Evolutionary conservation across 2,113 vertebrate species (phyloP), one percentile per base, ranked within the genome.

Genomic region (Ardeotis arabs): DNA sequence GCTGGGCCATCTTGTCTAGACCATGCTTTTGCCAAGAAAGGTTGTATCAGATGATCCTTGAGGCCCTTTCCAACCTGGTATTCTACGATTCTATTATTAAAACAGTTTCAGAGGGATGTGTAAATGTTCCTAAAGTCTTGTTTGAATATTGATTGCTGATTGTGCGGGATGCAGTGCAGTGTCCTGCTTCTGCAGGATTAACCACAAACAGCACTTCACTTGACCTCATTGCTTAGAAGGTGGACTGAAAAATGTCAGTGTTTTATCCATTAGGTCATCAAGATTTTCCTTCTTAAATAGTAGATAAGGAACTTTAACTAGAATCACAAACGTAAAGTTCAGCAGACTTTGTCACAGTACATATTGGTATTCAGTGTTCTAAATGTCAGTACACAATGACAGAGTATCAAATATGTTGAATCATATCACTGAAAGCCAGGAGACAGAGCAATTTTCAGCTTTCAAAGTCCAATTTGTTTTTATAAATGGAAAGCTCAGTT

Each of bases 191-290:
- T 85, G 39, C 83, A 80, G 62, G 59, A 70, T 91, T 96, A 88
- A 90, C 50, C 63, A 69, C 31, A 75, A 80, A 39, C 14, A 35
- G 4, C 27, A 35, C 15, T 95, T 95, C 72, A 52, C 59, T 20
- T 27, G 56, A 52, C 29, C 50, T 94, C 76, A 68, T 59, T 80
- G 39, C 63, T 95, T 92, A 87, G 87, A 87, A 90, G 55, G 22
- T 20, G 9, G 49, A 60, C 62, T 77, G 63, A 89, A 55, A 96
- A 97, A 96, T 84, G 94, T 95, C 96, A 97, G 18, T 62, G 64
- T 84, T 93, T 97, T 95, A 96, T 96, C 95, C 93, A 97, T 95
- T 97, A 97, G 96, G 63, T 79, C 92, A 97, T 98, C 93, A 96
- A 95, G 28, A 21, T 69, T 97, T 78, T 96, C 87, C 76, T 90